These are phyloP conservation scores for Tachycineta bicolor DNA, from an alignment of 2,113 vertebrate genomes.

Conservation along the genomic window DNA sequence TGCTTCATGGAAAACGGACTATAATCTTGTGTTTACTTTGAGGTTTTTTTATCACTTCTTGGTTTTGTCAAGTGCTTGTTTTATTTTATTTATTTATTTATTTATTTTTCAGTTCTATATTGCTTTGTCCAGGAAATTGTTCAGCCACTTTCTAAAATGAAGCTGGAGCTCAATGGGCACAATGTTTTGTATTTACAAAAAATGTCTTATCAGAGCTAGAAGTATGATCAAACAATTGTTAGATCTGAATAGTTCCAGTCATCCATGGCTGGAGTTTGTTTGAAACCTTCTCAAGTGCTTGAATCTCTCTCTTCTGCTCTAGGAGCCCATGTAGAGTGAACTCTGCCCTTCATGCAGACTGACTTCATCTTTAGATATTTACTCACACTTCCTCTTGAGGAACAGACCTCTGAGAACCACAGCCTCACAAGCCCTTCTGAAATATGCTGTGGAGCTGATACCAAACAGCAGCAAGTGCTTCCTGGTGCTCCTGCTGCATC, in stretches of 20 bases:
- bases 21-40: background rate
- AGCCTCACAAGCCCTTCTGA: background rate
- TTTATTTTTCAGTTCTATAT: background rate
- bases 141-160: background rate
- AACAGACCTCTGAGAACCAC: background rate
- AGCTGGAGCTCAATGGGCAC: background rate
- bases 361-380: background rate
- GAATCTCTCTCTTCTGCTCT: background rate
- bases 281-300: background rate
- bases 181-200: background rate
- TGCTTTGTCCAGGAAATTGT: background rate
- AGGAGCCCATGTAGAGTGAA: background rate
- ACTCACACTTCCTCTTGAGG: background rate
- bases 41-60: background rate
- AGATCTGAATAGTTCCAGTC: background rate
- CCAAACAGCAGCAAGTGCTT: background rate
- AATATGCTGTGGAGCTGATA: background rate
- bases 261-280: background rate
- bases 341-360: background rate
- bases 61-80: background rate
- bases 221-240: background rate
- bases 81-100: no score
- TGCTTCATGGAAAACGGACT: background rate
- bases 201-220: background rate
- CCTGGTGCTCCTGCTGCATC: background rate